A percentile compares a stretch with the other conserved stretches of the same genome.
Evolutionary conservation across 2,888 invertebrate genomes (phyloP).

Genomic region (Chrysina gloriosa): DNA sequence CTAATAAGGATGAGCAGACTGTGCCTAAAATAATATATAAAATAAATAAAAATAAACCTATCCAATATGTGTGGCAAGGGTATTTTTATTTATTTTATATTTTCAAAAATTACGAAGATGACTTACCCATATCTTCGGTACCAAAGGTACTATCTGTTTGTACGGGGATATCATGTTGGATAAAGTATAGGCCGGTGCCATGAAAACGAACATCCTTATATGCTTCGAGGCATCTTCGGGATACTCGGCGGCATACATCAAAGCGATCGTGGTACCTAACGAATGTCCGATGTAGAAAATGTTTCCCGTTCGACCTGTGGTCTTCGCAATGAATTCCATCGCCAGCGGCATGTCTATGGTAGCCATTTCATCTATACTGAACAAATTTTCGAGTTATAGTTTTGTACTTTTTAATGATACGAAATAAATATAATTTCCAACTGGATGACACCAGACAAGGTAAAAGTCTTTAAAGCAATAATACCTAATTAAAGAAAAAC

Average conservation of each 20-base stretch:
- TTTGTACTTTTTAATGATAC: background rate
- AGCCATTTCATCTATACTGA: constrained; percentile 44
- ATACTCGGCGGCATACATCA: constrained; percentile 68
- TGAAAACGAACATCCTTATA: constrained; percentile 66
- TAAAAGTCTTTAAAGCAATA: no score
- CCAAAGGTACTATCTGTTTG: constrained; percentile 72
- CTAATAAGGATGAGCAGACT: no score
- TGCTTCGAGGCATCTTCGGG: constrained; percentile 69
- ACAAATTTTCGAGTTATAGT: constrained; percentile 28
- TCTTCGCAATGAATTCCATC: constrained; percentile 67
- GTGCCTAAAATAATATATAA: no score
- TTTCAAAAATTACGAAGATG: no score
- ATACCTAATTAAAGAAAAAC: background rate
- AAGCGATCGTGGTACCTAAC: constrained; percentile 70
- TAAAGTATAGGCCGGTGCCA: constrained; percentile 73
- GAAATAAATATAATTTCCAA: no score
- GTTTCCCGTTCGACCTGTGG: constrained; percentile 57
- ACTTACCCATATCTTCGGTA: constrained; percentile 68
- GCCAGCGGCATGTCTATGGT: constrained; percentile 67
- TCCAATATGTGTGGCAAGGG: no score
- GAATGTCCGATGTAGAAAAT: constrained; percentile 71
- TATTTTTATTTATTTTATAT: no score
- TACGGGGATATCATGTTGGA: constrained; percentile 72
- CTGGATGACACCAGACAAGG: no score
- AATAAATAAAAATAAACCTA: no score